These are phyloP conservation scores for Pteronotus mesoamericanus DNA, from an alignment of 2,797 vertebrate species.

Conservation along the genomic window DNA sequence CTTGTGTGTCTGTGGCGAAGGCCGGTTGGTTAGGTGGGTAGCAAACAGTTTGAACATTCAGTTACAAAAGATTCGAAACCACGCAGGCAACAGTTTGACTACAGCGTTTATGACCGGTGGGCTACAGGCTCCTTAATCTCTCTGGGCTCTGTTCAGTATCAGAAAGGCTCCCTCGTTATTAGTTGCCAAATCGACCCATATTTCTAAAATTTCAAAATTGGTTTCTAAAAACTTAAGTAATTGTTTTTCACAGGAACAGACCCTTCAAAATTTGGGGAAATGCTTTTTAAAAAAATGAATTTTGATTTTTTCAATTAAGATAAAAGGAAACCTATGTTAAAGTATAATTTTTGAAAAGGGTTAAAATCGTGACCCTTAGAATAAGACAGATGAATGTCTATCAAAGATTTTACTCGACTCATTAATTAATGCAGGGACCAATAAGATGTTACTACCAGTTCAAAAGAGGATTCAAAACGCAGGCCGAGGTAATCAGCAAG, in stretches of 20 bases:
- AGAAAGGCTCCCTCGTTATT: not conserved
- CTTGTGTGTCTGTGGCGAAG: not conserved
- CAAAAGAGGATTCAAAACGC: not conserved
- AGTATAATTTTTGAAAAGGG: not conserved
- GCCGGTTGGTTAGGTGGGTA: too few species aligned
- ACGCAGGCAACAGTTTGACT: not conserved
- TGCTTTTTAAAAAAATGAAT: not conserved
- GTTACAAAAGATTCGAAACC: not conserved
- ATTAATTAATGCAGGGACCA: not conserved
- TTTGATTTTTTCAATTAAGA: not conserved
- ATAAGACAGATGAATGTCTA: not conserved
- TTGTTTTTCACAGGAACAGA: not conserved
- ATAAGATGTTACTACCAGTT: not conserved
- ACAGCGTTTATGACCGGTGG: not conserved
- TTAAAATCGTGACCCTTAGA: not conserved
- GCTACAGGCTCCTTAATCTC: not conserved
- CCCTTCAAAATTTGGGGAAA: not conserved
- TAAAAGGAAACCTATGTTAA: not conserved
- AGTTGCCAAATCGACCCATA: not conserved
- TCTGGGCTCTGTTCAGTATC: not conserved
- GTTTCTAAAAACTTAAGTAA: not conserved
- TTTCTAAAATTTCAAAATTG: not conserved
- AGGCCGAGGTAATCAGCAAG: not conserved
- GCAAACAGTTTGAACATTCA: not conserved
- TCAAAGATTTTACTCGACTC: not conserved